phyloP scores from a whole-genome alignment of 2,888 invertebrate species.

The Hirtodrosophila trivittata region DNA sequence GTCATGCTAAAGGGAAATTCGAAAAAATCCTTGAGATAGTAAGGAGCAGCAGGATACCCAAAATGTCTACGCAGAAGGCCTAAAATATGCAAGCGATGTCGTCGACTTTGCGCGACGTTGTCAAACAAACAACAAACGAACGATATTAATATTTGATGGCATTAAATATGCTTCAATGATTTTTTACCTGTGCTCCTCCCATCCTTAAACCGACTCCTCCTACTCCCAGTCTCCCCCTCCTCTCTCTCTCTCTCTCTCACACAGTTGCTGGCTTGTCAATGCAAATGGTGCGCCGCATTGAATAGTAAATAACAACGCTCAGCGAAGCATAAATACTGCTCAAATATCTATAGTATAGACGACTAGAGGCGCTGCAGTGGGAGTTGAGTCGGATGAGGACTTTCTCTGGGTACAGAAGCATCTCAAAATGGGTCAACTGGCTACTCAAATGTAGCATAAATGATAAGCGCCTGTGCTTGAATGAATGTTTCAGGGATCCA shows the following conservation, averaged over 20 bases:
- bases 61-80: conserved; percentile 38
- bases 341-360: conserved; percentile 18
- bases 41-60: conserved; percentile 5
- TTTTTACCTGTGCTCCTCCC: conserved; percentile 42
- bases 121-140: conserved; percentile 35
- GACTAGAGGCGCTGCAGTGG: conserved; percentile 6
- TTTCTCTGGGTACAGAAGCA: background rate
- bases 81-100: conserved; percentile 59
- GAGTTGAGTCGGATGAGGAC: background rate
- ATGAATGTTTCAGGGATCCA: background rate
- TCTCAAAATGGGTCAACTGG: conserved; percentile 35
- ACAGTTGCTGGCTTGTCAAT: conserved; percentile 35
- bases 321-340: conserved; percentile 53
- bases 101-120: conserved; percentile 39
- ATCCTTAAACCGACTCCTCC: background rate
- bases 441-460: conserved; percentile 41
- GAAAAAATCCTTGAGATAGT: conserved; percentile 31
- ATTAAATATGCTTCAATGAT: conserved; percentile 75
- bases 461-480: conserved; percentile 28
- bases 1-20: conserved; percentile 22
- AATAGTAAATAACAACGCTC: conserved; percentile 61
- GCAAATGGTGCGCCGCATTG: conserved; percentile 61
- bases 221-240: background rate
- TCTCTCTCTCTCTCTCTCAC: background rate
- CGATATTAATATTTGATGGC: conserved; percentile 74